Evolutionary conservation across 92 coral and sea anemone genomes (phyloP).

Genomic region (Palythoa grandiflora): DNA sequence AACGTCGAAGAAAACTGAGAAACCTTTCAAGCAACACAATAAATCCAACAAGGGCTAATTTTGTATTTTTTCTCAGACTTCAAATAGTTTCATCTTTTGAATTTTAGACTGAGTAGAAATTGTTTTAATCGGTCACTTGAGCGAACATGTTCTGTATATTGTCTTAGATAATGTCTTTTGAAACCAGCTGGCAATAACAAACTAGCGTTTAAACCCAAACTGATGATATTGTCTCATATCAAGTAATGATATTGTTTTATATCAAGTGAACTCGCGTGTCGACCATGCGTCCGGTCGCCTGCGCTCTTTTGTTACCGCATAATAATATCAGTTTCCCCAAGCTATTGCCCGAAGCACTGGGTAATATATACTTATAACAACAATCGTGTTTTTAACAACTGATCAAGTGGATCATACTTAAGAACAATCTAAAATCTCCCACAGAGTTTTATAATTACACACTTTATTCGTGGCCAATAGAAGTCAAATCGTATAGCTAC

Average conservation of each 20-base stretch:
- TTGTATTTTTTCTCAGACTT: no score
- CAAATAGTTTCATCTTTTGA: no score
- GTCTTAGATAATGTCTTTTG: conserved; percentile 6
- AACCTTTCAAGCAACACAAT: no score
- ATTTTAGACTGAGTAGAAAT: no score
- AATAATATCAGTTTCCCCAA: background rate
- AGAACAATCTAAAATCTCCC: background rate
- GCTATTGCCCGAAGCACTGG: background rate
- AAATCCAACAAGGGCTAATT: no score
- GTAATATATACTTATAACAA: conserved; percentile 1
- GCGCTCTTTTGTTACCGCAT: background rate
- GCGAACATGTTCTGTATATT: background rate
- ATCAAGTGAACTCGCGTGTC: background rate
- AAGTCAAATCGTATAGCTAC: background rate
- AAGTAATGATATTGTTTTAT: no score
- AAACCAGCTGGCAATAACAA: background rate
- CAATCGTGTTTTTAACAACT: background rate
- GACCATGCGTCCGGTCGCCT: background rate
- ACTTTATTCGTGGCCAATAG: background rate
- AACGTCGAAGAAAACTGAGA: no score
- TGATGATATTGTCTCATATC: no score
- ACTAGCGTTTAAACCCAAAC: background rate
- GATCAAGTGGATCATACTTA: background rate
- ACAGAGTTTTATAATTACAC: background rate
- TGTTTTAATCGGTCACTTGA: no score